Evolutionary conservation across 2,888 invertebrate species (phyloP).

Genomic region (Aphodius granarius): DNA sequence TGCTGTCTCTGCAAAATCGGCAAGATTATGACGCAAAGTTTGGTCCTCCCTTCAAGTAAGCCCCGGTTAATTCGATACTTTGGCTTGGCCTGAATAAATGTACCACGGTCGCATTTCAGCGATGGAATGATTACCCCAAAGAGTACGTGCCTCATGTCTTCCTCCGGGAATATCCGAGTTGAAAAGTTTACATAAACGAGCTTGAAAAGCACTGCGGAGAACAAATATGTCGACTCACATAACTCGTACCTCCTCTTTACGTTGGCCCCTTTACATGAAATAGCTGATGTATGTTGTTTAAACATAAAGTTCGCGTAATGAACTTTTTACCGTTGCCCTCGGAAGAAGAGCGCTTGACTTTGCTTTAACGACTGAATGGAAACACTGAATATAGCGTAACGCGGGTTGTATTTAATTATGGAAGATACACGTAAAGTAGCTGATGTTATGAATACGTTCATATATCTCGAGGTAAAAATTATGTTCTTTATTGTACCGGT

Average conservation of each 20-base stretch:
- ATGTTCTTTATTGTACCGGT: no score
- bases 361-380: not conserved
- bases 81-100: not conserved
- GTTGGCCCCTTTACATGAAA: not conserved
- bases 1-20: constrained; percentile 5
- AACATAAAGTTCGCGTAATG: not conserved
- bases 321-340: not conserved
- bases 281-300: not conserved
- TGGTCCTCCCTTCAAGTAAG: constrained; percentile 8
- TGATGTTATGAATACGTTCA: no score
- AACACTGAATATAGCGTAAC: not conserved
- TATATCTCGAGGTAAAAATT: no score
- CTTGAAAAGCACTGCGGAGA: not conserved
- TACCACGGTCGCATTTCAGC: not conserved
- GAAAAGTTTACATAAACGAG: not conserved
- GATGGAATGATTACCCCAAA: not conserved
- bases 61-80: not conserved
- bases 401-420: not conserved
- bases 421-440: not conserved
- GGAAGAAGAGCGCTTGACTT: not conserved
- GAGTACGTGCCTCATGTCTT: not conserved
- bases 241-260: not conserved
- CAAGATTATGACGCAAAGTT: constrained; percentile 17
- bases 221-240: not conserved
- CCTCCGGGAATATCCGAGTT: not conserved